Percentiles rank a stretch among this genome's conserved stretches.
These are phyloP conservation scores for Achlya flavicornis DNA, from an alignment of 2,888 invertebrate genomes.

Conservation along the genomic window DNA sequence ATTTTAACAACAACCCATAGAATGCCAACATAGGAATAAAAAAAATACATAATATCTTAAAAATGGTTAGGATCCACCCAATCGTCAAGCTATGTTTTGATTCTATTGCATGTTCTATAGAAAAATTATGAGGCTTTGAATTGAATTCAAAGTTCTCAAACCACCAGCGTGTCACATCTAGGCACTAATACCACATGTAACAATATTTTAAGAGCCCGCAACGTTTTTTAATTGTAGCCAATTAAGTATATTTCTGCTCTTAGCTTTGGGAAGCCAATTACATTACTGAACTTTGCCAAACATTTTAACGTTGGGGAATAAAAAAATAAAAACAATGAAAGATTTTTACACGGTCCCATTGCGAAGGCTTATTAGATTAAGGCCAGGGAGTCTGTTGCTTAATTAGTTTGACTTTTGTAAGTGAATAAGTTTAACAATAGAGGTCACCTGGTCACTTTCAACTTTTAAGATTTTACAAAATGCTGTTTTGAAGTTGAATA, in stretches of 20 bases:
- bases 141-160: too few species aligned
- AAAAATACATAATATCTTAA: too few species aligned
- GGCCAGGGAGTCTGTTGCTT: conserved; percentile 1
- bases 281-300: conserved; percentile 51
- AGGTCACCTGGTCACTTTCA: conserved; percentile 4
- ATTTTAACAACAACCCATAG: too few species aligned
- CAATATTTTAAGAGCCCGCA: conserved; percentile 57
- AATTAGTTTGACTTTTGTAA: conserved; percentile 9
- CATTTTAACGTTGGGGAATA: conserved; percentile 30
- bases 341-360: conserved; percentile 12
- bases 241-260: conserved; percentile 67
- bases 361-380: conserved; percentile 28
- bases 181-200: conserved; percentile 36
- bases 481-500: neutral
- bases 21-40: too few species aligned
- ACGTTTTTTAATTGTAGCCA: conserved; percentile 71
- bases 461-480: neutral
- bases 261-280: conserved; percentile 61
- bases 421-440: neutral
- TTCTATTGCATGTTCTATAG: too few species aligned
- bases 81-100: too few species aligned
- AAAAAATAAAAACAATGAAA: conserved; percentile 52
- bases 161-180: conserved; percentile 39
- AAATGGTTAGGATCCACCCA: too few species aligned
- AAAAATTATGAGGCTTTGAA: too few species aligned